Evolutionary conservation across 2,888 invertebrate species (phyloP).

Genomic region (Liopterus haemorrhoidalis): DNA sequence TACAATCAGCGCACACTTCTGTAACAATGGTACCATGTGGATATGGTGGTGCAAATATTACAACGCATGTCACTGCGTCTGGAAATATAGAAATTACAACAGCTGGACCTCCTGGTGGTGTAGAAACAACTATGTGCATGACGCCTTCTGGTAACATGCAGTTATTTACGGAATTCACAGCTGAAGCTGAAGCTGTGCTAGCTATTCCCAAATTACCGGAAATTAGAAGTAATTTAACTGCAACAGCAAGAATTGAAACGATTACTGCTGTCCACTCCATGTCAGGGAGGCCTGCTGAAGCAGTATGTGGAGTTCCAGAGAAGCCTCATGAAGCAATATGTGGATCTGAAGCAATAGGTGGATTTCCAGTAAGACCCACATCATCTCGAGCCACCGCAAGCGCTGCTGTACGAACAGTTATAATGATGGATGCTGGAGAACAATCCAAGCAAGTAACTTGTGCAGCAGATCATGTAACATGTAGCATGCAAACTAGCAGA

Average conservation of each 20-base stretch:
- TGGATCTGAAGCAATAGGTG: background rate
- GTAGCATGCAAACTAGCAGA: too few species aligned
- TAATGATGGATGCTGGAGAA: too few species aligned
- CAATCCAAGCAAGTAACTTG: too few species aligned
- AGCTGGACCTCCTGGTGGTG: constrained; percentile 41
- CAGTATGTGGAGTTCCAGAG: too few species aligned
- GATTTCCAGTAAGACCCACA: too few species aligned
- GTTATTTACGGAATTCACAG: constrained; percentile 38
- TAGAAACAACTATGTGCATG: constrained; percentile 41
- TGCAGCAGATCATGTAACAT: too few species aligned
- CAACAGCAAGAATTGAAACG: constrained; percentile 1
- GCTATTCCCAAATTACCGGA: background rate
- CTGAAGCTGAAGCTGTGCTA: constrained; percentile 4
- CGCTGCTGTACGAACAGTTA: too few species aligned
- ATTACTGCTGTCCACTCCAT: constrained; percentile 3
- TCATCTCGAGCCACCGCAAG: too few species aligned
- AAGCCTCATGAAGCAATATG: background rate
- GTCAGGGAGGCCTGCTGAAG: background rate
- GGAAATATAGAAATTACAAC: constrained; percentile 42
- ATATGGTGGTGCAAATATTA: constrained; percentile 35
- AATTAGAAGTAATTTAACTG: background rate
- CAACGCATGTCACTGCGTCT: constrained; percentile 40
- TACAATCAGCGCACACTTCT: constrained; percentile 3
- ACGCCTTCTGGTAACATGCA: constrained; percentile 42
- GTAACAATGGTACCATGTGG: constrained; percentile 1